Base-by-base conservation (phyloP, 2,113 vertebrate genomes). In the Engraulis encrasicolus region DNA sequence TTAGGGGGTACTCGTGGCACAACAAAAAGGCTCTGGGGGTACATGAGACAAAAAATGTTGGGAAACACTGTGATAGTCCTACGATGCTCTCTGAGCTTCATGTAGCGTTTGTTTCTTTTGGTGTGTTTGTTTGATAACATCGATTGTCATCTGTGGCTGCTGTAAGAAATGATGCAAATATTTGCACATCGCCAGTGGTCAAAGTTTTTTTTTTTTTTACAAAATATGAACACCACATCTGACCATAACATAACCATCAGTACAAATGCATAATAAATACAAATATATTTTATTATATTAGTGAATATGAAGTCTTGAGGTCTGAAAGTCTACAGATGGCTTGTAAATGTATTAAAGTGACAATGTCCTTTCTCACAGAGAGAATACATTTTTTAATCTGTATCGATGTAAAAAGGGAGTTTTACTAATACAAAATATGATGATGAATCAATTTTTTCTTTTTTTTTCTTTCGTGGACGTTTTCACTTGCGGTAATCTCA, bases 401-500 rank as follows among this genome's bases (percentile, higher is more conserved):
- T 17, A 74, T 11, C 15, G 23, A 66, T 31, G 23, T 34, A 31
- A 74, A 74, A 12, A 74, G 66, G 58, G 1, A 11, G 23, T 9
- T 71, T 71, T 74, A 74, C 31, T 74, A 15, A 48, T 61, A 40
- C 78, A 79, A n/a, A 45, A 81, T 45, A 5, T 45, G 45, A 82
- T 36, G 61, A 79, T 23, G 71, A 82, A 82, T 31, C 27, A 23
- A 6, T 54, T 78, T 48, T 77, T 66, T n/a, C n/a, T n/a, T n/a
- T n/a, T n/a, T n/a, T n/a, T n/a, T n/a, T n/a, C n/a, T n/a, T 5
- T 78, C 74, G 38, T 81, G 52, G 84, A 71, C 66, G 50, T 45
- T 71, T 1, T 52, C 23, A 85, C 88, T 84, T 79, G 40, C 54
- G 82, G 74, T 92, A 89, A 91, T 87, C 71, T 40, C 40, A 91